Evolutionary conservation across 2,888 invertebrate genomes (phyloP), one percentile per base, ranked within the genome.

Genomic region (Trachelus troglodyta): DNA sequence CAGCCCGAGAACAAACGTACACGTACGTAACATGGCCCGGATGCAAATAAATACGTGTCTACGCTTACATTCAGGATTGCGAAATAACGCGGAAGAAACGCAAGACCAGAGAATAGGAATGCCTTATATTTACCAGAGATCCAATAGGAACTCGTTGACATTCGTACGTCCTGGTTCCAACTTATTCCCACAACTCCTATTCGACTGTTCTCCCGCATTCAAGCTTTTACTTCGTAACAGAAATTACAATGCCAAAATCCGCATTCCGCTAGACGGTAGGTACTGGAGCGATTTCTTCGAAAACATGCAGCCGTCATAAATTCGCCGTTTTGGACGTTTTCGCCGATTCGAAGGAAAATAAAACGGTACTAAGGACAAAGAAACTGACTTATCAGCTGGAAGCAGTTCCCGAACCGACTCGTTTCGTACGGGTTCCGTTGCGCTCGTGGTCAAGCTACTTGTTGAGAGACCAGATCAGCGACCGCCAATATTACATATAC

Each of bases 41-140:
- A 79, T 79, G 81, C 84, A 86, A 88, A 87, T 88, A 87, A 88
- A 87, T 84, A 85, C 81, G 83, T 80, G 80, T 74, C 81, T 80
- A 79, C 84, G 85, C 87, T 85, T 86, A 84, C 87, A 86, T 84
- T 83, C 80, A 81, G 86, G 84, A 88, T 89, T 88, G 86, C 87
- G 86, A 85, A 87, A 89, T 87, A 85, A 85, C 85, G 82, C 79
- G 69, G 80, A 83, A 80, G 78, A 30, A 69, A 9, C 6, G 71
- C 40, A 40, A 40, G 40, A 23, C 40, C 23, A 40, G 40, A 40
- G 23, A 40, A 2, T 40, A 40, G 40, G 23, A 40, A 40, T 40
- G 40, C 23, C 15, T 15, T 40, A 40, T 40, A 40, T 40, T 40
- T 23, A 40, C 40, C 15, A 40, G 15, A 15, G 15, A 40, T 40